Base-by-base conservation (phyloP, 2,797 vertebrate species). In the Ptychadena robeensis region DNA sequence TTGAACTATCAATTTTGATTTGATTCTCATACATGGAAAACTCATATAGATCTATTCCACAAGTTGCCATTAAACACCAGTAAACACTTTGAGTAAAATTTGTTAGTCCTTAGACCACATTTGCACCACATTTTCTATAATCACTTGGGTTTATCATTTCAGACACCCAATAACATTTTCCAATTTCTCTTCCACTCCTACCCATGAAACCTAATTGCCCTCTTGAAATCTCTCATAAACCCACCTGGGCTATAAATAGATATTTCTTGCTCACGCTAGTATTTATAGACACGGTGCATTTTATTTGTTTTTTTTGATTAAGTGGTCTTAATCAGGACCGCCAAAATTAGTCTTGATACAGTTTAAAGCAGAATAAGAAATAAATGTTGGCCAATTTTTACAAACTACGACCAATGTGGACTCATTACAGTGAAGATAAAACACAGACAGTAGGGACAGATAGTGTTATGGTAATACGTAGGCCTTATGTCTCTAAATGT, bases 181-280 rank as follows among this genome's bases (percentile, higher is more conserved):
- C 40, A 3, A 53, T 9, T 53, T 18, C 4, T 53, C 44, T 53
- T 53, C 18, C 65, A 10, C 65, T 67, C 65, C 11, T 35, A n/a
- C 32, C 65, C 34, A 0, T 44, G 35, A 27, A 31, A 34, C 63
- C 35, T 18, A 8, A 2, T 31, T 76, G 27, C 73, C 40, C 73
- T 44, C 27, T 28, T 9, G 22, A 64, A 30, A 22, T 6, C 9
- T 75, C 78, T 38, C 28, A 69, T 53, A 18, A 40, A 61, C 66
- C 28, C 66, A 64, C 57, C 72, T 25, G n/a, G 0, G 25, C 71
- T 73, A 81, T 74, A 40, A 75, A 68, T 81, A 81, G 71, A 25
- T 6, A 37, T 0, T 28, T 0, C 57, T 28, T 38, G 32, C 53
- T 38, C 15, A 4, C 27, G 31, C 6, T 38, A 32, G 0, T 18